Percentiles rank a stretch among this genome's conserved stretches.
Evolutionary conservation across 2,113 vertebrate species (phyloP).

Genomic region (Psilopogon haemacephalus): DNA sequence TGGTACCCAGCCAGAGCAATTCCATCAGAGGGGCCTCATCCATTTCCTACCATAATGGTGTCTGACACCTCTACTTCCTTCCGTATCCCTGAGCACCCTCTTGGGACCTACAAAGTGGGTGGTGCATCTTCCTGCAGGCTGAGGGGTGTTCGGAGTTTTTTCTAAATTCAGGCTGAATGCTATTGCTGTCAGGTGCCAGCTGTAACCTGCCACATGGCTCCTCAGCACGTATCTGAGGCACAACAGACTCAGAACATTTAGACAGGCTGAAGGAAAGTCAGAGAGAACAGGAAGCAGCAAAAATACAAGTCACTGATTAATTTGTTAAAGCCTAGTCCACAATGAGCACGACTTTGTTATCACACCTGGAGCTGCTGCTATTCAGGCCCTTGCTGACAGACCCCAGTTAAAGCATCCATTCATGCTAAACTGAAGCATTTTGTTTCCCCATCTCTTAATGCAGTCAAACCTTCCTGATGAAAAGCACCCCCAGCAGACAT

Average conservation of each 20-base stretch:
- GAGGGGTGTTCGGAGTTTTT: background rate
- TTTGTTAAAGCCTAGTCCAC: background rate
- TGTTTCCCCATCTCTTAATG: background rate
- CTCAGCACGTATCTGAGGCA: background rate
- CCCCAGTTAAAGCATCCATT: background rate
- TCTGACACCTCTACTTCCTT: background rate
- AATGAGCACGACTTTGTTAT: background rate
- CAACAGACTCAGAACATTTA: background rate
- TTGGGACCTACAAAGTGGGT: too few relatives aligned
- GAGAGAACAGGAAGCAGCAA: background rate
- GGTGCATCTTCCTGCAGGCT: background rate
- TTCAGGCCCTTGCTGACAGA: background rate
- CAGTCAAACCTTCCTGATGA: background rate
- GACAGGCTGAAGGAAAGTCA: background rate
- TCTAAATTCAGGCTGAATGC: background rate
- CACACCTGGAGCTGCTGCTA: background rate
- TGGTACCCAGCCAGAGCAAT: accelerated
- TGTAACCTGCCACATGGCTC: background rate
- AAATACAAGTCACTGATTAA: background rate
- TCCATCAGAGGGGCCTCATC: background rate
- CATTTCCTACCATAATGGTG: background rate
- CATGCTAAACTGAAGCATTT: background rate
- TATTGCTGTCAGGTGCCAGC: background rate
- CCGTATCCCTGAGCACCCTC: background rate
- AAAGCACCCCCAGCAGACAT: background rate